Percentiles rank a stretch among this genome's conserved stretches.
Conservation (phyloP, 2,797 vertebrate genomes). For the Buceros bicornis region DNA sequence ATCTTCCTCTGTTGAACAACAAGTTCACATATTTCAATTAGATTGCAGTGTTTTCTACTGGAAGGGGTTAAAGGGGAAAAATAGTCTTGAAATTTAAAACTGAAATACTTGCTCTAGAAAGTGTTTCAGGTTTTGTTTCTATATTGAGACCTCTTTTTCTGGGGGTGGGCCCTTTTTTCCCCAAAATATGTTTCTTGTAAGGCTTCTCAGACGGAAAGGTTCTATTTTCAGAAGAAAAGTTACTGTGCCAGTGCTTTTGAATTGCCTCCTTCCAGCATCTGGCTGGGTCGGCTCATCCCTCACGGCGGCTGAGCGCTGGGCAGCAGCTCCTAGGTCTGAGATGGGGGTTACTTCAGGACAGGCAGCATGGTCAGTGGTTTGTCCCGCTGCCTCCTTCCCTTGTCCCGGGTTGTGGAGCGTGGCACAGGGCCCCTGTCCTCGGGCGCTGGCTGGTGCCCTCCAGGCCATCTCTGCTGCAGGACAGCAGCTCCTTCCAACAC, state of each 20-base stretch:
- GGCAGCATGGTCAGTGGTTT: accelerated
- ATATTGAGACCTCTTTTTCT: no score
- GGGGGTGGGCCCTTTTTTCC: not conserved
- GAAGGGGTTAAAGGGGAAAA: not conserved
- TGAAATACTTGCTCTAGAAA: not conserved
- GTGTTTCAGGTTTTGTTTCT: not conserved
- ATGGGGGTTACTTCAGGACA: not conserved
- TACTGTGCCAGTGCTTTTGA: not conserved
- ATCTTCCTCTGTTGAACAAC: not conserved
- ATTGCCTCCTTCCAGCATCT: not conserved
- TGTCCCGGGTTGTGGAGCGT: not conserved
- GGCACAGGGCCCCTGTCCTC: not conserved
- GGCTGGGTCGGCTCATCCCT: accelerated
- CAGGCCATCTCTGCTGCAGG: not conserved
- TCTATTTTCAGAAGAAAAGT: not conserved
- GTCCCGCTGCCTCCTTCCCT: not conserved
- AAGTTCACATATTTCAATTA: not conserved
- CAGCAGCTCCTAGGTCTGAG: not conserved
- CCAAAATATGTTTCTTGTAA: not conserved
- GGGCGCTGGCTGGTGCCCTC: no score
- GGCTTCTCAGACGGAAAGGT: not conserved
- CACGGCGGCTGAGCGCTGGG: accelerated
- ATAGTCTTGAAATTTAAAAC: not conserved
- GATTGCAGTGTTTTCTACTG: not conserved
- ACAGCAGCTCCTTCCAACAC: accelerated